Percentiles rank a stretch among this genome's conserved stretches.
Evolutionary conservation across 2,888 invertebrate species (phyloP).

Genomic region (Synergus umbraculus): DNA sequence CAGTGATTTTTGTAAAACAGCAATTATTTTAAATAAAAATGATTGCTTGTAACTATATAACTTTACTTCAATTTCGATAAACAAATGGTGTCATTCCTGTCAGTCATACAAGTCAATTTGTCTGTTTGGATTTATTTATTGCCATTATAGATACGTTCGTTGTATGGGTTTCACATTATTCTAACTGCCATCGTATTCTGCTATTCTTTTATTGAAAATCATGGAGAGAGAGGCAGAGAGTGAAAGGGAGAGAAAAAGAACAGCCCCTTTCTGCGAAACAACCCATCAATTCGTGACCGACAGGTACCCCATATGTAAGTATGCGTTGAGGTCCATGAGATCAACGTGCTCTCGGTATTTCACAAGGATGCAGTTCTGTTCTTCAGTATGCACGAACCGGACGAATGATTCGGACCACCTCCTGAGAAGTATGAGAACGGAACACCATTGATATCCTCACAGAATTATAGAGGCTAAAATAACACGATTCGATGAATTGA

Average conservation of each 20-base stretch:
- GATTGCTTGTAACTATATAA: not conserved
- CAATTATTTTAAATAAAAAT: not conserved
- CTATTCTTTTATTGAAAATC: constrained; percentile 41
- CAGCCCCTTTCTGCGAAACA: constrained; percentile 55
- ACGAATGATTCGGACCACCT: constrained; percentile 57
- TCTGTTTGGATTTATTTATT: not conserved
- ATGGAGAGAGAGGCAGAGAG: constrained; percentile 30
- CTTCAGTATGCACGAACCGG: constrained; percentile 53
- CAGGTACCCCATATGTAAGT: constrained; percentile 49
- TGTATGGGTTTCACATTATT: not conserved
- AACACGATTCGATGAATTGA: not conserved
- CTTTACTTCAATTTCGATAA: not conserved
- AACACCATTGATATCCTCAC: constrained; percentile 35
- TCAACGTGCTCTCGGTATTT: constrained; percentile 56
- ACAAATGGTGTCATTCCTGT: not conserved
- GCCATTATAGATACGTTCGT: not conserved
- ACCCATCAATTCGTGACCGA: constrained; percentile 57
- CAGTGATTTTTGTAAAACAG: not conserved
- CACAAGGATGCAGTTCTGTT: constrained; percentile 56
- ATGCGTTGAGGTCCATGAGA: constrained; percentile 52
- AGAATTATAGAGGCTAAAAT: not conserved
- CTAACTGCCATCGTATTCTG: not conserved
- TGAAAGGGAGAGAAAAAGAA: constrained; percentile 29
- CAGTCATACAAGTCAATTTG: not conserved
- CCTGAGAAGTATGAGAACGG: constrained; percentile 56